A percentile compares a stretch with the other conserved stretches of the same genome.
Conservation (phyloP, 2,113 vertebrate genomes). For the Podarcis cretensis region DNA sequence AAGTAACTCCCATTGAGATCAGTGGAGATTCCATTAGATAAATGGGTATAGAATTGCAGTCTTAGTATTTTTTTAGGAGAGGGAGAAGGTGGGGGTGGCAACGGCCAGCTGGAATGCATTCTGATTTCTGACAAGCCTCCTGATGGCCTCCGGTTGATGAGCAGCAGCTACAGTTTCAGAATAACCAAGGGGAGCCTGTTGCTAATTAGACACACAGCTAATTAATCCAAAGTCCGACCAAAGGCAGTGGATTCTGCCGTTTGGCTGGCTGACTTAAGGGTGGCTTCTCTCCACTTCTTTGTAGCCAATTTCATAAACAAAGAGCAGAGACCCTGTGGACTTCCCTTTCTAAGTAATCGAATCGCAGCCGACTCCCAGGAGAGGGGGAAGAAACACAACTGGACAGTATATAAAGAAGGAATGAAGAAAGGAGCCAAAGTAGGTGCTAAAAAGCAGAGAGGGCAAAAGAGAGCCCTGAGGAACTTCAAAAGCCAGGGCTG, state of each 20-base stretch:
- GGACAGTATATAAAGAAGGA: constrained; percentile 62
- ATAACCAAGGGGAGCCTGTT: constrained; percentile 69
- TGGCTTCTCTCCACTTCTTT: constrained; percentile 57
- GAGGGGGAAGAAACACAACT: constrained; percentile 7
- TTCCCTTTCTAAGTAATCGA: constrained; percentile 65
- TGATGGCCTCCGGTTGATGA: constrained; percentile 65
- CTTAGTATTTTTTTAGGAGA: neutral
- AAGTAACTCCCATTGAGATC: neutral
- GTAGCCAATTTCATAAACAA: constrained; percentile 63
- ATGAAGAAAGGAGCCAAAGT: constrained; percentile 43
- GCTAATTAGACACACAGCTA: constrained; percentile 76
- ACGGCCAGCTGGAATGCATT: constrained; percentile 71
- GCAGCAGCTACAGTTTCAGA: constrained; percentile 70
- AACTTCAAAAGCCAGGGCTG: neutral
- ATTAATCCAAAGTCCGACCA: constrained; percentile 72
- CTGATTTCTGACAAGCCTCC: constrained; percentile 60
- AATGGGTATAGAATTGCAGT: neutral
- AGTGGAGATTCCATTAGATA: neutral
- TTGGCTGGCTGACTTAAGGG: constrained; percentile 62
- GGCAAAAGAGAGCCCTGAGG: neutral
- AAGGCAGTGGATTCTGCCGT: constrained; percentile 69
- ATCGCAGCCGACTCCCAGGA: constrained; percentile 54
- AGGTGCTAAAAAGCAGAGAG: neutral
- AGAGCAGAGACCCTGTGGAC: neutral
- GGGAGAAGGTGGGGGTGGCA: neutral